Base-by-base conservation (phyloP, 1,140 invertebrate genomes). In the Pygmarrhopalites habei region DNA sequence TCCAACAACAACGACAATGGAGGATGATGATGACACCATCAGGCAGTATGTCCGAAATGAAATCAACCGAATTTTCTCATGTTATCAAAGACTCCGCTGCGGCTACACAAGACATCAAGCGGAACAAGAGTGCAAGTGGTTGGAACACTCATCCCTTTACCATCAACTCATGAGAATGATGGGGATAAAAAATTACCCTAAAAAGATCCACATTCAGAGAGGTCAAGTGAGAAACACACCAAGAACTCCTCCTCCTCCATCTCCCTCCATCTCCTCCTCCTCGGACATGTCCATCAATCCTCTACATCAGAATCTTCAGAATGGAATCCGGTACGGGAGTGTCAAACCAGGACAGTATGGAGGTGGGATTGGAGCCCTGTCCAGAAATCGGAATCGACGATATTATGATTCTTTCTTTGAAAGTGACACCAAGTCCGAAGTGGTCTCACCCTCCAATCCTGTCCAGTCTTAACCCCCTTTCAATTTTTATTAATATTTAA, bases 121-220 rank as follows among this genome's bases (percentile, higher is more conserved):
- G 5, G 49, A 52, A 23, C 4, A 52, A 23, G 49, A 52, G 5
- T 52, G 49, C 28, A 3, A 52, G 28, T 52, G 49, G 49, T 26
- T 52, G 14, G 49, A 52, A 23, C 25, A 25, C 5, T 52, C 49
- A 14, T 26, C 14, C 10, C 49, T 52, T 2, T 52, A 52, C 49
- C 49, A 52, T 52, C 49, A 52, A 29, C 4, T 52, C 25, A 52
- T 52, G 49, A 52, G 28, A 26, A 15, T 52, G 21, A 21, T 52
- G 3, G 49, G 49, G 2, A 52, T 52, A 28, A 52, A 52, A 52
- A 52, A 52, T n/a, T 52, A 52, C n/a, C 49, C 49, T 7, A 52
- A 52, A 26, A 52, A 52, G 23, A 14, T 5, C 44, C 23, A 47
- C 44, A 25, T 7, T 47, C 44, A 47, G 7, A 15, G 28, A 52